Percentiles rank a stretch among this genome's conserved stretches.
phyloP scores from a whole-genome alignment of 2,797 vertebrate species.

The Carcharodon carcharias region DNA sequence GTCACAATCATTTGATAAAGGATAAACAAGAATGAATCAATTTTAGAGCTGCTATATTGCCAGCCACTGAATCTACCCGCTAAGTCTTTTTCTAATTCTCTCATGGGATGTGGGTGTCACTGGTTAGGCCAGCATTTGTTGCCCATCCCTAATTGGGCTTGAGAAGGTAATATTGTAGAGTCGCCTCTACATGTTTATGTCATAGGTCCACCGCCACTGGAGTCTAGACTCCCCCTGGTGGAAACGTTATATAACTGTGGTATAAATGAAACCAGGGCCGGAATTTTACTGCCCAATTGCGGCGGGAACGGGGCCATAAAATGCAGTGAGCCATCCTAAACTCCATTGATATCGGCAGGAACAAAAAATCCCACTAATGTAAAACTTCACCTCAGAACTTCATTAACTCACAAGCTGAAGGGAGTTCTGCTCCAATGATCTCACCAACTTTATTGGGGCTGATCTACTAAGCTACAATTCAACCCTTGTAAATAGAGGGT shows the following conservation, averaged over 20 bases:
- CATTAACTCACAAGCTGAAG: not conserved
- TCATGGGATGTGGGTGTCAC: no score
- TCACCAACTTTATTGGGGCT: not conserved
- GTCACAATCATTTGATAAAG: not conserved
- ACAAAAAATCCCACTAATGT: no score
- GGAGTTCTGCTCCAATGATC: not conserved
- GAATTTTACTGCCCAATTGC: no score
- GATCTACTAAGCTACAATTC: not conserved
- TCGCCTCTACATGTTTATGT: not conserved
- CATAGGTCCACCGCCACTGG: not conserved
- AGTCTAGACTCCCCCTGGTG: not conserved
- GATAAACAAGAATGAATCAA: not conserved
- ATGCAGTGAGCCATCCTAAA: no score
- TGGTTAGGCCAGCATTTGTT: no score
- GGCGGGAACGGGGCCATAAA: no score
- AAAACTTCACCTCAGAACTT: not conserved
- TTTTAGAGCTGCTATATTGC: not conserved
- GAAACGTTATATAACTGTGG: not conserved
- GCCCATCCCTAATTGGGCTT: no score
- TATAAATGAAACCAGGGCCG: not conserved
- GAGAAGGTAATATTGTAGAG: not conserved
- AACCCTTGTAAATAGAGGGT: not conserved
- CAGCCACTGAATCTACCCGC: not conserved
- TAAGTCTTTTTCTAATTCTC: not conserved
- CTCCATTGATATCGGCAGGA: no score